These are phyloP conservation scores for Leptopterna dolabrata DNA, from an alignment of 2,888 invertebrate species.

Conservation along the genomic window DNA sequence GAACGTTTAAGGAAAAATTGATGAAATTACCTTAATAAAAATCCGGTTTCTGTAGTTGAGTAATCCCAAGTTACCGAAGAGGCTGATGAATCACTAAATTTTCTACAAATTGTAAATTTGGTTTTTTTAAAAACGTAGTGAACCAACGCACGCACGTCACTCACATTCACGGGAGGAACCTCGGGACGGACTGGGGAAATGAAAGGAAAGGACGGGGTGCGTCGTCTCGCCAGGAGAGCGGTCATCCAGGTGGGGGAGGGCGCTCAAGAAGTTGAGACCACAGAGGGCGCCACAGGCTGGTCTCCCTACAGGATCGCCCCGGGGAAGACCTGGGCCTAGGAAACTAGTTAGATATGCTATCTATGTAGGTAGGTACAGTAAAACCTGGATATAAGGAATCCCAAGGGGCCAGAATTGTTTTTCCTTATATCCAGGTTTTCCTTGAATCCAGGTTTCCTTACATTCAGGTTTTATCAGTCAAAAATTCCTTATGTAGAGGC, in stretches of 20 bases:
- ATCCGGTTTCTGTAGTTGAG: not conserved
- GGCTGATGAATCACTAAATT: not conserved
- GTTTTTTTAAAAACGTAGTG: not conserved
- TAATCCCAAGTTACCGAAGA: conserved; percentile 30
- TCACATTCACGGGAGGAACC: conserved; percentile 33
- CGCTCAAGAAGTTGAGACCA: not conserved
- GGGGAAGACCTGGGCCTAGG: too few relatives aligned
- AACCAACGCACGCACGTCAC: conserved; percentile 25
- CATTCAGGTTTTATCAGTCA: too few relatives aligned
- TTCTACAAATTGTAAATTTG: not conserved
- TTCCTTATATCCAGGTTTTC: too few relatives aligned
- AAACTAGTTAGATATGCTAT: too few relatives aligned
- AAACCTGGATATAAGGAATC: too few relatives aligned
- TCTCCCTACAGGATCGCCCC: too few relatives aligned
- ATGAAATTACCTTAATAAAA: conserved; percentile 21
- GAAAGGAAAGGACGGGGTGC: not conserved
- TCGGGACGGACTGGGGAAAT: conserved; percentile 29
- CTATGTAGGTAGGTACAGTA: too few relatives aligned
- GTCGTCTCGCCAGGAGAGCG: conserved; percentile 6
- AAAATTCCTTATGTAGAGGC: too few relatives aligned
- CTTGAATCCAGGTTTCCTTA: too few relatives aligned
- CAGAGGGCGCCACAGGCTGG: conserved; percentile 1
- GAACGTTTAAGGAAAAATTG: not conserved
- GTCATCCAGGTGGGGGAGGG: conserved; percentile 13
- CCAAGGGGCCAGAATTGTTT: too few relatives aligned